These are phyloP conservation scores for Cryptoblepharus egeriae DNA, from an alignment of 2,797 vertebrate species.

Conservation along the genomic window DNA sequence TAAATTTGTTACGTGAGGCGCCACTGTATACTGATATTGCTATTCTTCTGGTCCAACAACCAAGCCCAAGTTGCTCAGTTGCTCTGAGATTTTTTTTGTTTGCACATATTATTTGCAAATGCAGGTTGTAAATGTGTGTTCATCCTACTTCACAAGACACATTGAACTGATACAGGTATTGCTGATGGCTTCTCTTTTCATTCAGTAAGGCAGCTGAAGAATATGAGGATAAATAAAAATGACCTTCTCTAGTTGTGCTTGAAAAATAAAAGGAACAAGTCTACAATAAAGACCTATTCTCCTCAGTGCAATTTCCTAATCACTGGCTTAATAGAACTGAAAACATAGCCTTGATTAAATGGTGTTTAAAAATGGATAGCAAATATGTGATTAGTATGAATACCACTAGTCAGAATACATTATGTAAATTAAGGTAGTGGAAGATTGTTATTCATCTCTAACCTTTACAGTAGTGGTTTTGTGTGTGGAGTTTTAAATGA, in stretches of 20 bases:
- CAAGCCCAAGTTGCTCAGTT: no score
- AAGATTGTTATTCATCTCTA: conserved; percentile 54
- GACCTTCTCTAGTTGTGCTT: background rate
- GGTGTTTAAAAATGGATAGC: background rate
- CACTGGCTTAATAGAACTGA: conserved; percentile 19
- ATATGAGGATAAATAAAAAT: background rate
- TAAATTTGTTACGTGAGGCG: no score
- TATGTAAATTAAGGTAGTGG: conserved; percentile 40
- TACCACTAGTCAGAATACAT: background rate
- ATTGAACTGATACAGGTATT: background rate
- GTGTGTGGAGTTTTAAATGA: background rate
- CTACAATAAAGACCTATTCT: accelerated
- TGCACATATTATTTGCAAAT: no score
- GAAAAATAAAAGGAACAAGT: background rate
- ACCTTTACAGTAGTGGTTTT: conserved; percentile 51
- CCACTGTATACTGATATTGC: no score
- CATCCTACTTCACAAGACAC: no score
- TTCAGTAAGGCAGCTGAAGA: background rate
- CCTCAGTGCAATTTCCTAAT: accelerated
- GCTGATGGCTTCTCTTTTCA: background rate
- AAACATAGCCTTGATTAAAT: conserved; percentile 38
- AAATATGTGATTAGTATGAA: conserved; percentile 32
- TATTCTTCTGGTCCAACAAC: no score
- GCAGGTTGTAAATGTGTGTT: no score
- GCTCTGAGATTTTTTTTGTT: no score